Evolutionary conservation across 1,140 invertebrate species (phyloP).

Genomic region (Aphaenogaster rudis): DNA sequence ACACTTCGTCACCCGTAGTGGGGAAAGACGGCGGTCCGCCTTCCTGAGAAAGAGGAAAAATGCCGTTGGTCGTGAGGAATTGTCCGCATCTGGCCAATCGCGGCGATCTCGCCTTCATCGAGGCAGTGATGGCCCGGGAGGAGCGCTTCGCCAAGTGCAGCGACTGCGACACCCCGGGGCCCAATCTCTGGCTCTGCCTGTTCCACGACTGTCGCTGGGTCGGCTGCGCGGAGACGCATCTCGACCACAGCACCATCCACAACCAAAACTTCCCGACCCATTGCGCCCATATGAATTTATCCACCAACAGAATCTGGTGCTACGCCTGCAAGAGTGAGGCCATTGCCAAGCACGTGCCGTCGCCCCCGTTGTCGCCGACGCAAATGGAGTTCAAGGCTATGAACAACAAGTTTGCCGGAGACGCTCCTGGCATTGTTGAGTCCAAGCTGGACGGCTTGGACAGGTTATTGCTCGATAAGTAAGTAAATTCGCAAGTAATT

Average conservation of each 20-base stretch:
- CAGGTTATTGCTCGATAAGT: conserved; percentile 72
- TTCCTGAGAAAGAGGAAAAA: conserved; percentile 62
- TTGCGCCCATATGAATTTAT: conserved; percentile 94
- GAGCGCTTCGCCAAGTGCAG: conserved; percentile 82
- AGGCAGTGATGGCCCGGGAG: conserved; percentile 79
- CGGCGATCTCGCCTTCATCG: conserved; percentile 80
- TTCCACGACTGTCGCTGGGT: conserved; percentile 92
- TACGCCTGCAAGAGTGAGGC: conserved; percentile 93
- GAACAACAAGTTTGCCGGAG: conserved; percentile 79
- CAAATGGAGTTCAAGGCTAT: conserved; percentile 80
- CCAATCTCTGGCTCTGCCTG: conserved; percentile 95
- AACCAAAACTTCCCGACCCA: conserved; percentile 91
- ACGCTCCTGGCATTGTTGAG: conserved; percentile 78
- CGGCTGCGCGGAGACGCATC: conserved; percentile 92
- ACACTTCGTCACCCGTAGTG: background rate
- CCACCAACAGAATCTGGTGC: conserved; percentile 94
- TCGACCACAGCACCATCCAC: conserved; percentile 93
- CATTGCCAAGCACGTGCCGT: conserved; percentile 84
- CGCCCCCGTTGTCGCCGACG: conserved; percentile 80
- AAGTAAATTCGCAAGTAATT: conserved; percentile 23
- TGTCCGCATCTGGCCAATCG: conserved; percentile 82
- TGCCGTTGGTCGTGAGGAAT: conserved; percentile 83
- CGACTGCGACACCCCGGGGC: conserved; percentile 87
- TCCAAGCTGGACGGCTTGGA: conserved; percentile 79
- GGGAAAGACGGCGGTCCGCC: background rate